Evolutionary conservation across 2,797 vertebrate species (phyloP).

Genomic region (Darevskia nairensis): DNA sequence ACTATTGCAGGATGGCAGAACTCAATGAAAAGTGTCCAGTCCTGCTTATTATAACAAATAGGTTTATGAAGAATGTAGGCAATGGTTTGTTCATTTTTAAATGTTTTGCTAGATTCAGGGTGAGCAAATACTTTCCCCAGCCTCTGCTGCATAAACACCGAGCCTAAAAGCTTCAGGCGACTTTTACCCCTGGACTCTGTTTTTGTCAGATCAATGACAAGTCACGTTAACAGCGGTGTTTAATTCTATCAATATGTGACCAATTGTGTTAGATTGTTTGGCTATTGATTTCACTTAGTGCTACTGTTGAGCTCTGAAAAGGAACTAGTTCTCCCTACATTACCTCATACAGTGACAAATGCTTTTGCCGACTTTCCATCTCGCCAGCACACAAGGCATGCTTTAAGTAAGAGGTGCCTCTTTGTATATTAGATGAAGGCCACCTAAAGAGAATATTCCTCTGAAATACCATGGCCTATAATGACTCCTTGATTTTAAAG

Average conservation of each 20-base stretch:
- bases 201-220: conserved; percentile 86
- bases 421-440: conserved; percentile 48
- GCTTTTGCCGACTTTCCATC: conserved; percentile 52
- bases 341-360: conserved; percentile 76
- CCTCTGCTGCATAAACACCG: conserved; percentile 67
- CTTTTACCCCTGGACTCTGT: conserved; percentile 75
- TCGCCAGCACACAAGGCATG: background rate
- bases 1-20: background rate
- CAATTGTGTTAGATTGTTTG: conserved; percentile 92
- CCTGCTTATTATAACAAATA: conserved; percentile 9
- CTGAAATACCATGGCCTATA: conserved; percentile 13
- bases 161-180: conserved; percentile 74
- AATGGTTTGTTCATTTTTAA: conserved; percentile 45
- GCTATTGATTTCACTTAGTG: conserved; percentile 93
- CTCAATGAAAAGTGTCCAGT: background rate
- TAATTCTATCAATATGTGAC: conserved; percentile 95
- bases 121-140: conserved; percentile 67
- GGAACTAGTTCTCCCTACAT: conserved; percentile 71
- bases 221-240: conserved; percentile 89
- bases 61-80: conserved; percentile 43
- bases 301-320: conserved; percentile 82
- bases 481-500: conserved; percentile 58
- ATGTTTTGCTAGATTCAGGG: conserved; percentile 63
- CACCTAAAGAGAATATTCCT: conserved; percentile 9
- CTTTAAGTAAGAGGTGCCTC: conserved; percentile 22